Evolutionary conservation across 2,888 invertebrate species (phyloP).

Genomic region (Lithophane leautieri): DNA sequence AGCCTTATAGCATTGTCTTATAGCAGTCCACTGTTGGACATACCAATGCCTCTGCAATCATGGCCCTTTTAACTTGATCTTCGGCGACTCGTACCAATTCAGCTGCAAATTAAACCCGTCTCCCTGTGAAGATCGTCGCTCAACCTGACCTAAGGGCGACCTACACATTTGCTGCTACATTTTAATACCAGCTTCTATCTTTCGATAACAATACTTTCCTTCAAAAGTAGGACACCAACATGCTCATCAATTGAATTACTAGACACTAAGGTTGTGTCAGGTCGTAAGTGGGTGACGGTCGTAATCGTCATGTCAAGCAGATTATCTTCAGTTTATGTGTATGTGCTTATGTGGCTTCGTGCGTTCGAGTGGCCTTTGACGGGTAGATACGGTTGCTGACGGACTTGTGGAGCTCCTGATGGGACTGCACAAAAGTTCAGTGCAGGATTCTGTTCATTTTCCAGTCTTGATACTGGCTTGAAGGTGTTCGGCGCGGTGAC

Average conservation of each 20-base stretch:
- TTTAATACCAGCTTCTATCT: constrained; percentile 7
- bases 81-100: background rate
- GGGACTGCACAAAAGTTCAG: background rate
- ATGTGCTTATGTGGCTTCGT: constrained; percentile 65
- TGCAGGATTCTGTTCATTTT: too few relatives aligned
- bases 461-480: too few relatives aligned
- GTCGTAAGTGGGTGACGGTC: constrained; percentile 75
- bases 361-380: constrained; percentile 52
- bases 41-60: background rate
- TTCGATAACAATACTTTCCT: constrained; percentile 6
- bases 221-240: constrained; percentile 28
- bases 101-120: background rate
- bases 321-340: constrained; percentile 67
- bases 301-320: constrained; percentile 70
- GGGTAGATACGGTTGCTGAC: constrained; percentile 2
- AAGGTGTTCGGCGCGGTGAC: background rate
- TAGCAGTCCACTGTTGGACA: background rate
- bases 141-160: too few relatives aligned
- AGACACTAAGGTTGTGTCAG: constrained; percentile 74
- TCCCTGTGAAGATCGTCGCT: too few relatives aligned
- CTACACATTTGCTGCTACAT: background rate
- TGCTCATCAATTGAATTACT: constrained; percentile 74
- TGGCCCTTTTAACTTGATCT: background rate
- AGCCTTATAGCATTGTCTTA: background rate
- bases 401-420: constrained; percentile 6